Evolutionary conservation across 2,797 vertebrate genomes (phyloP).

Genomic region (Bradypodion pumilum): DNA sequence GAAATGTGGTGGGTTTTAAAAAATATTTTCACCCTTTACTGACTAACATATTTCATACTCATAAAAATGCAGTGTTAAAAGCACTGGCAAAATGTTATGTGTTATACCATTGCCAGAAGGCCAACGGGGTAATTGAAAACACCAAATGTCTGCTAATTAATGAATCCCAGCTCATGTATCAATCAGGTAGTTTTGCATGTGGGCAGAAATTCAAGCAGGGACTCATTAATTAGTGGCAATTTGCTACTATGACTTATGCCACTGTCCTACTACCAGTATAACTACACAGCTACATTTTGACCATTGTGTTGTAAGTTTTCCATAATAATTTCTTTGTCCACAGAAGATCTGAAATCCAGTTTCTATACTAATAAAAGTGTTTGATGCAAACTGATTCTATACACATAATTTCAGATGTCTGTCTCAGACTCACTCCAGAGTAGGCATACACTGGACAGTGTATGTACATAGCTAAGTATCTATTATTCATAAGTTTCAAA

Average conservation of each 20-base stretch:
- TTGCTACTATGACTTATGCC: too few species aligned
- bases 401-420: background rate
- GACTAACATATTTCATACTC: background rate
- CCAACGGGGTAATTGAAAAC: too few species aligned
- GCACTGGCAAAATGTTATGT: background rate
- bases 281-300: too few species aligned
- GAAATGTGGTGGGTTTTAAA: background rate
- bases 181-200: too few species aligned
- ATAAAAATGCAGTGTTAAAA: background rate
- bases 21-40: background rate
- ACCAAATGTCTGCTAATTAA: too few species aligned
- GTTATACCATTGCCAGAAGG: too few species aligned
- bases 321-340: background rate
- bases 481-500: slow-evolving; percentile 13
- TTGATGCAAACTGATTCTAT: background rate
- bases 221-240: too few species aligned
- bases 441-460: background rate
- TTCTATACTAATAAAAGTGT: background rate
- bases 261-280: too few species aligned
- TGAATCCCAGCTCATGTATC: too few species aligned
- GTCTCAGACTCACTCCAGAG: background rate
- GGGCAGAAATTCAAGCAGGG: too few species aligned
- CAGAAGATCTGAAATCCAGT: slow-evolving; percentile 10
- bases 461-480: background rate
- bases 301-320: background rate